These are phyloP conservation scores for Artemia franciscana DNA, from an alignment of 1,140 invertebrate genomes.

Conservation along the genomic window DNA sequence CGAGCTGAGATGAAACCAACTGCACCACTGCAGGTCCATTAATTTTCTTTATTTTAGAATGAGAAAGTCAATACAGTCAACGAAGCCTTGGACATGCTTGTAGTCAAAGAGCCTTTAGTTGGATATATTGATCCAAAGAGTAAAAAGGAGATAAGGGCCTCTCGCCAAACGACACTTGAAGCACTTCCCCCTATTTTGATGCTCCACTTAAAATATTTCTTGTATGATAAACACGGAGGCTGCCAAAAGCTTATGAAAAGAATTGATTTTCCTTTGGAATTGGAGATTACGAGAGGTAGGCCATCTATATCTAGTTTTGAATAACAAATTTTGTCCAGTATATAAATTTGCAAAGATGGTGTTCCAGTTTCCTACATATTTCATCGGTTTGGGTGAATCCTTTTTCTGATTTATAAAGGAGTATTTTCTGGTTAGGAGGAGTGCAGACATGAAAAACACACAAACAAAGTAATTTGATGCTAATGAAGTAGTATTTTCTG, in stretches of 20 bases:
- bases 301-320: too few species aligned
- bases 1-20: too few species aligned
- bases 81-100: conserved; percentile 60
- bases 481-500: too few species aligned
- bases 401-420: too few species aligned
- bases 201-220: conserved; percentile 59
- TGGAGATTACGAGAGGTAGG: conserved; percentile 73
- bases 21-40: too few species aligned
- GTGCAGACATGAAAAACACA: too few species aligned
- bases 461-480: too few species aligned
- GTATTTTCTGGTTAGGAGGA: too few species aligned
- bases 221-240: conserved; percentile 48
- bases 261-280: conserved; percentile 61
- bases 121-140: conserved; percentile 58
- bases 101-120: conserved; percentile 52
- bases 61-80: conserved; percentile 35
- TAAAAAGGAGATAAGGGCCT: conserved; percentile 54
- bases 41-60: conserved; percentile 51
- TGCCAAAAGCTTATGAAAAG: conserved; percentile 76
- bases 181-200: conserved; percentile 63
- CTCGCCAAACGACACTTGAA: conserved; percentile 62
- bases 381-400: too few species aligned
- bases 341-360: too few species aligned
- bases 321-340: too few species aligned
- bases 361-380: too few species aligned